Conservation (phyloP, 2,888 invertebrate species). For the Lottia scabra region DNA sequence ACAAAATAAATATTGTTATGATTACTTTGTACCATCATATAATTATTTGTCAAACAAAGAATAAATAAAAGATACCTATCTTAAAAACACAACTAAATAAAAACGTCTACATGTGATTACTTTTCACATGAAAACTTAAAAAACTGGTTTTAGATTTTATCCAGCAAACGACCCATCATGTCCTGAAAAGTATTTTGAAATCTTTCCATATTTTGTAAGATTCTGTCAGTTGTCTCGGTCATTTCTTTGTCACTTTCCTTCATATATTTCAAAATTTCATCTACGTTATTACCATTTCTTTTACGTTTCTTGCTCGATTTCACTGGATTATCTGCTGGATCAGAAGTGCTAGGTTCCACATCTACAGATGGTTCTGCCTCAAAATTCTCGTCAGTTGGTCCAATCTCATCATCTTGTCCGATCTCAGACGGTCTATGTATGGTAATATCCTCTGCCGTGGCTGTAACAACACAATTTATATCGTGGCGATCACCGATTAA, state of each 20-base stretch:
- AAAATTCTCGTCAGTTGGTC: too few species aligned
- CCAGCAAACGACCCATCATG: slow-evolving; percentile 2
- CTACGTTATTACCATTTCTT: not conserved
- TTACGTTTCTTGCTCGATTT: not conserved
- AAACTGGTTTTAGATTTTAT: not conserved
- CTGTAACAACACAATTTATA: not conserved
- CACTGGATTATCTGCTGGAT: not conserved
- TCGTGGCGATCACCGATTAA: not conserved
- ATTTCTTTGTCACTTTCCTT: not conserved
- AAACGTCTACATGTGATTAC: not conserved
- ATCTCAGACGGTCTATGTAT: not conserved
- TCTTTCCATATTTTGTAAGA: not conserved
- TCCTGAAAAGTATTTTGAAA: not conserved
- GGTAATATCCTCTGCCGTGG: not conserved
- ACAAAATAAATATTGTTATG: too few species aligned
- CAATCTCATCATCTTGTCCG: not conserved
- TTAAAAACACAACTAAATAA: not conserved
- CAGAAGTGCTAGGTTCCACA: not conserved
- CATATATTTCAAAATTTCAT: not conserved
- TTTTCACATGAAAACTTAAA: not conserved
- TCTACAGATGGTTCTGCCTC: too few species aligned
- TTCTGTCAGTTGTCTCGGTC: not conserved
- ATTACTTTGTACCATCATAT: too few species aligned
- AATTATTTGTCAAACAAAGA: too few species aligned
- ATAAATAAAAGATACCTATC: too few species aligned